Percentiles rank a stretch among this genome's conserved stretches.
These are phyloP conservation scores for Diarsia rubi DNA, from an alignment of 2,888 invertebrate species.

Conservation along the genomic window DNA sequence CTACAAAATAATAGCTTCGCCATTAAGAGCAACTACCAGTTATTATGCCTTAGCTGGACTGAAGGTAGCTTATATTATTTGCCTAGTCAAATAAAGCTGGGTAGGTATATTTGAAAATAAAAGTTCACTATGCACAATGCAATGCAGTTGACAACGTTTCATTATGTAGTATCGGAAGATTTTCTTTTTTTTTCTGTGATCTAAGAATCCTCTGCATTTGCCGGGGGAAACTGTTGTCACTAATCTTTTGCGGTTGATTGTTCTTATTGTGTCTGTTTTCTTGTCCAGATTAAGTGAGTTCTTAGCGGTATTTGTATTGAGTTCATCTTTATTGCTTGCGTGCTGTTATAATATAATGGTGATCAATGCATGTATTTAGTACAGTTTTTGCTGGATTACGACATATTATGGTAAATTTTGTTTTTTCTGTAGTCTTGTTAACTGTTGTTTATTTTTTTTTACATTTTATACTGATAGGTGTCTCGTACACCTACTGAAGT, in stretches of 20 bases:
- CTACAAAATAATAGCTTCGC: background rate
- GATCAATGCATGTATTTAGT: background rate
- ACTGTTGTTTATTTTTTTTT: background rate
- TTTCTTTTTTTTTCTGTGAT: slow-evolving; percentile 6
- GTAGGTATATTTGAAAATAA: too few relatives aligned
- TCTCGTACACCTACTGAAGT: too few relatives aligned
- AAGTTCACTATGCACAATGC: background rate
- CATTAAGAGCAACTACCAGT: too few relatives aligned
- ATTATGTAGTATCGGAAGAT: background rate
- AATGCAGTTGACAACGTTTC: background rate
- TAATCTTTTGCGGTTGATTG: slow-evolving; percentile 53
- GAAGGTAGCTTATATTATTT: too few relatives aligned
- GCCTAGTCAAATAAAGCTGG: too few relatives aligned
- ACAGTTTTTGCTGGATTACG: background rate
- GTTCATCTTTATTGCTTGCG: background rate
- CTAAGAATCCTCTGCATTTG: slow-evolving; percentile 8
- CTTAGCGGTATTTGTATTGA: slow-evolving; percentile 12
- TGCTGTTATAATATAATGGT: background rate
- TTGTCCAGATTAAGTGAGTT: background rate
- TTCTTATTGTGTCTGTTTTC: slow-evolving; percentile 42
- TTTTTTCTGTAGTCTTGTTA: too few relatives aligned
- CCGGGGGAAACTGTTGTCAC: slow-evolving; percentile 42
- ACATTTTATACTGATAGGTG: background rate
- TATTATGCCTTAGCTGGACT: too few relatives aligned
- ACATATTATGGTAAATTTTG: background rate